Conservation (phyloP, 2,113 vertebrate genomes). For the Hippolais icterina region DNA sequence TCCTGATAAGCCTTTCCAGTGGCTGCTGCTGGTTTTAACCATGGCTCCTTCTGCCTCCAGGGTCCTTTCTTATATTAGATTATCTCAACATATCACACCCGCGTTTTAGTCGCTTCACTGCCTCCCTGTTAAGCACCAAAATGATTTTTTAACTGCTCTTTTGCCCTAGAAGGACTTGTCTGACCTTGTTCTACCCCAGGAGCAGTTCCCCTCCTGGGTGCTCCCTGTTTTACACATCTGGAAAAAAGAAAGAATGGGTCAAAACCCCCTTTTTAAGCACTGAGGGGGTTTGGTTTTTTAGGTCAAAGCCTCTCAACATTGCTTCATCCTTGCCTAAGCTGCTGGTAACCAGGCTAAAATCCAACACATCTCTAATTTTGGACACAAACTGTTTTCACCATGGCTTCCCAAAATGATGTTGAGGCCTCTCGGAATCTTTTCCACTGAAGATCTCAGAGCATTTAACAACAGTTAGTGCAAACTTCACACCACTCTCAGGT, state of each 20-base stretch:
- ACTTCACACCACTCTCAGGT: neutral
- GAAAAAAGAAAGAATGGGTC: neutral
- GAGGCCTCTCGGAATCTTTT: neutral
- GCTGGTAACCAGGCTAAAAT: neutral
- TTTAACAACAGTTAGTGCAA: neutral
- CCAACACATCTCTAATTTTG: neutral
- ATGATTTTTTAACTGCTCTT: conserved; percentile 17
- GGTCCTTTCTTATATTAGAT: conserved; percentile 12
- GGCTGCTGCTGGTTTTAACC: conserved; percentile 17
- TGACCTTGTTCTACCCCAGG: neutral
- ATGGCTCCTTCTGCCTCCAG: conserved; percentile 32
- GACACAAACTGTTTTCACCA: neutral
- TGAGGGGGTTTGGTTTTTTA: neutral
- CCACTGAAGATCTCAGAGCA: neutral
- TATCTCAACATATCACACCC: conserved; percentile 43
- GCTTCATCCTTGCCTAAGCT: neutral
- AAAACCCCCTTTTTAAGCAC: neutral
- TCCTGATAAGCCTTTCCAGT: conserved; percentile 18
- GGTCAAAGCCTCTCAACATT: neutral
- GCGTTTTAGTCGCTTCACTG: conserved; percentile 24
- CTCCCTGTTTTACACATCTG: neutral
- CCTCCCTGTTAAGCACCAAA: conserved; percentile 30
- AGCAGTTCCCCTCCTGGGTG: neutral
- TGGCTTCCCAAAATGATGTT: neutral
- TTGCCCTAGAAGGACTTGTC: neutral